A percentile compares a stretch with the other conserved stretches of the same genome.
These are phyloP conservation scores for Nesidiocoris tenuis DNA, from an alignment of 2,888 invertebrate species.

Conservation along the genomic window DNA sequence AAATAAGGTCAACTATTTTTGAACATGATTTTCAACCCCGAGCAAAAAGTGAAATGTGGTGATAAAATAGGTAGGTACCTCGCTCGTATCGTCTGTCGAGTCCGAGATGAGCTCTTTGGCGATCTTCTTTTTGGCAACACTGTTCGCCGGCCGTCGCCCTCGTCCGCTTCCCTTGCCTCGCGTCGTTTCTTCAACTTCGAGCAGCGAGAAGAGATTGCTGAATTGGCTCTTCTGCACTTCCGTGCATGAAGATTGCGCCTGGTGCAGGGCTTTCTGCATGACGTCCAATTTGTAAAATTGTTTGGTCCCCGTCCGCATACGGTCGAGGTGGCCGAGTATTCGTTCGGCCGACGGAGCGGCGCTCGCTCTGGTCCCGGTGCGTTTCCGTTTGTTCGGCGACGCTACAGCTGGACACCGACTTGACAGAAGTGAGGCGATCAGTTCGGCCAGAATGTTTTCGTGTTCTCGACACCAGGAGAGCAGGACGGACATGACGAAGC, in stretches of 20 bases:
- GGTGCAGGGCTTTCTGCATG: slow-evolving; percentile 87
- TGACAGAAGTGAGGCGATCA: slow-evolving; percentile 74
- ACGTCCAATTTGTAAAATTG: slow-evolving; percentile 75
- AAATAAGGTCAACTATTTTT: too few relatives aligned
- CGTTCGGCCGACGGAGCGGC: slow-evolving; percentile 54
- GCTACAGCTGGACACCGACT: slow-evolving; percentile 78
- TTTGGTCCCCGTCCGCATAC: slow-evolving; percentile 63
- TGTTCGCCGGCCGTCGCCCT: slow-evolving; percentile 53
- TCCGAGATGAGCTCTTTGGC: slow-evolving; percentile 63
- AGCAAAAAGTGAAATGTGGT: background rate
- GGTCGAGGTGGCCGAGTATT: slow-evolving; percentile 89
- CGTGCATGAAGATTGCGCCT: slow-evolving; percentile 76
- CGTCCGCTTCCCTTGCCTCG: slow-evolving; percentile 51
- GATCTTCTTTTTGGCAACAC: slow-evolving; percentile 53
- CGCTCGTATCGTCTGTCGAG: slow-evolving; percentile 75
- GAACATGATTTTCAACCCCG: too few relatives aligned
- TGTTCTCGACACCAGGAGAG: slow-evolving; percentile 93
- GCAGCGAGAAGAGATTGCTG: slow-evolving; percentile 83
- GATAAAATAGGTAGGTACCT: slow-evolving; percentile 58
- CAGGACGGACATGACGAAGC: slow-evolving; percentile 86
- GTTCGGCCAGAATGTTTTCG: slow-evolving; percentile 82
- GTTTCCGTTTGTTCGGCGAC: slow-evolving; percentile 78
- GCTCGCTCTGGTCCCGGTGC: slow-evolving; percentile 49
- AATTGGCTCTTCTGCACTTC: slow-evolving; percentile 89
- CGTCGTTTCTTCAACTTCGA: slow-evolving; percentile 75